Conservation (phyloP, 1,140 invertebrate species). For the Meloidogyne chitwoodi region DNA sequence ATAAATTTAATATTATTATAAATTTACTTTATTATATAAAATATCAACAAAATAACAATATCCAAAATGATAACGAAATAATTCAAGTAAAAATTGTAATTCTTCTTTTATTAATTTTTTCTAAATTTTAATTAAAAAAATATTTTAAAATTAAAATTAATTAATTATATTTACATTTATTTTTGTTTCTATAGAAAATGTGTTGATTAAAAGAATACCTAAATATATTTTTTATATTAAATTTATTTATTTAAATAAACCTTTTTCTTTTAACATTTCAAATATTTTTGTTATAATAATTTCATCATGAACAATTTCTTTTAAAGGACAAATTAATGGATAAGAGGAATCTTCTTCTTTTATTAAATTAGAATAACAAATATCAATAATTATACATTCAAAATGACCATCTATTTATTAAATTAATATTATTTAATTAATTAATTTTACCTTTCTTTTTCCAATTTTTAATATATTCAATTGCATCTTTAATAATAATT, state of each 20-base stretch:
- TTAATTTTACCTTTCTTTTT: constrained; percentile 13
- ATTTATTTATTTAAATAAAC: not conserved
- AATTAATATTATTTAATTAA: not conserved
- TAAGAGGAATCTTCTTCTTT: not conserved
- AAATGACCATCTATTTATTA: constrained; percentile 2
- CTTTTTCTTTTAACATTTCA: constrained; percentile 3
- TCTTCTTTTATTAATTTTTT: not conserved
- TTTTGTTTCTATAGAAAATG: not conserved
- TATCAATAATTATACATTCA: constrained; percentile 12
- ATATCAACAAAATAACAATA: constrained; percentile 6
- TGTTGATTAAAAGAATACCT: constrained; percentile 15
- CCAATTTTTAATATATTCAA: constrained; percentile 6
- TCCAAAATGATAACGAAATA: constrained; percentile 13
- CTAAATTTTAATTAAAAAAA: not conserved
- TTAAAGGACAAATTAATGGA: constrained; percentile 5
- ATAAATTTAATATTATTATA: not conserved
- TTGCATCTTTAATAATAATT: constrained; percentile 4
- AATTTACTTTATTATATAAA: not conserved
- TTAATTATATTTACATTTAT: not conserved
- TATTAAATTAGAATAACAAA: not conserved
- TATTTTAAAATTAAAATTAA: not conserved
- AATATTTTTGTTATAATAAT: constrained; percentile 8
- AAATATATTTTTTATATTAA: no score
- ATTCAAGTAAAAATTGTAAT: constrained; percentile 9
- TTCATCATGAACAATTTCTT: not conserved